Evolutionary conservation across 2,888 invertebrate species (phyloP), one percentile per base, ranked within the genome.

Genomic region (Ormyrus thymus): DNA sequence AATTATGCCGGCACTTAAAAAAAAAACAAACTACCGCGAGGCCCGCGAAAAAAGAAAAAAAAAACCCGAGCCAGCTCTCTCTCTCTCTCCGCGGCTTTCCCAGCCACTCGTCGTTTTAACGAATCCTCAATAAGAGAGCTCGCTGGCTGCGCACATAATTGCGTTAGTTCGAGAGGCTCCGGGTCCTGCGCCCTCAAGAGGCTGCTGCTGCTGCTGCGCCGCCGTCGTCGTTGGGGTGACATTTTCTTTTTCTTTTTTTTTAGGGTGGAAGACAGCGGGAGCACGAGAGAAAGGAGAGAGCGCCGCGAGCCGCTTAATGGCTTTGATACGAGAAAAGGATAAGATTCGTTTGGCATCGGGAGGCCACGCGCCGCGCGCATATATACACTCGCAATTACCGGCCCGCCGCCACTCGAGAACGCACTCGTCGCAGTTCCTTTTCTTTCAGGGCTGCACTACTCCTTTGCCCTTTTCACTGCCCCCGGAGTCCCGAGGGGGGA

Each of bases 311-410:
- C 86, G 84, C 84, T 86, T 86, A 86, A 87, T 87, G 86, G 87
- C 84, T 87, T 87, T 86, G 85, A 85, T 86, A 86, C 83, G 86
- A 85, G 85, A 79, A 85, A 86, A 84, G 86, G 87, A 86, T 87
- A 86, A 87, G 85, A 88, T 86, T 88, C 85, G 86, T 86, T 88
- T 86, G 86, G 84, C 84, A 72, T 46, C 10, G n/a, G 0, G 4
- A 8, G n/a, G 7, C 43, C 45, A 45, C 50, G 51, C 58, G 11
- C 48, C 45, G 46, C 46, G 6, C 43, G 64, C 86, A 85, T 66
- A 8, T 85, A 86, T 86, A 86, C 86, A 29, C 1, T 29, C 29
- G 87, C 86, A 87, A 87, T 88, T 88, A 87, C 83, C 29, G 79
- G 76, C 82, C 71, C 81, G 80, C 77, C 70, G 59, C 71, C 74